phyloP scores from a whole-genome alignment of 2,888 invertebrate genomes.

The Sialis fuliginosa region DNA sequence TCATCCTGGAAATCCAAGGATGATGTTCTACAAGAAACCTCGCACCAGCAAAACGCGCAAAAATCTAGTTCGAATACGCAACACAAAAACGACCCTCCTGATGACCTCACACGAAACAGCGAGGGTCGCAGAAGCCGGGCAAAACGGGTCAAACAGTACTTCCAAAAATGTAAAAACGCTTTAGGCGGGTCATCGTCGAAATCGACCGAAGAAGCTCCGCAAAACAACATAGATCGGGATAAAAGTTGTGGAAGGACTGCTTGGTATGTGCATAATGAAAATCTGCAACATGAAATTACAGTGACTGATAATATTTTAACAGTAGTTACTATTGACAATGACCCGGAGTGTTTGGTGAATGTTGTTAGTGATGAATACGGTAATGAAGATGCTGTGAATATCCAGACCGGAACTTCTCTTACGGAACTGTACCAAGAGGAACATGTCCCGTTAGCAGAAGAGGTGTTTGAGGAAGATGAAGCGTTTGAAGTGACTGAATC shows the following conservation, averaged over 20 bases:
- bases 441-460: slow-evolving; percentile 7
- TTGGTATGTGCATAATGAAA: slow-evolving; percentile 15
- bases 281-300: slow-evolving; percentile 14
- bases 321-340: slow-evolving; percentile 2
- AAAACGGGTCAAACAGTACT: slow-evolving; percentile 32
- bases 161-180: slow-evolving; percentile 32
- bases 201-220: not conserved
- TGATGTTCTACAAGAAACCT: slow-evolving; percentile 9
- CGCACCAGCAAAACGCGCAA: not conserved
- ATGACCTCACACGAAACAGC: slow-evolving; percentile 19
- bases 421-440: too few relatives aligned
- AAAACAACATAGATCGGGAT: not conserved
- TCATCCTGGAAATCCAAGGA: slow-evolving; percentile 24
- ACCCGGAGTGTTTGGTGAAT: not conserved
- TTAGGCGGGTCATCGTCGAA: slow-evolving; percentile 14
- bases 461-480: slow-evolving; percentile 5
- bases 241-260: slow-evolving; percentile 12
- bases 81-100: slow-evolving; percentile 6
- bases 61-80: not conserved
- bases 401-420: too few relatives aligned
- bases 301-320: slow-evolving; percentile 15
- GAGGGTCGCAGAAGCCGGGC: slow-evolving; percentile 32
- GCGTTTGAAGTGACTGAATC: slow-evolving; percentile 7
- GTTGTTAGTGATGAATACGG: not conserved
- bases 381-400: not conserved